These are phyloP conservation scores for Lysandra bellargus DNA, from an alignment of 2,888 invertebrate species.

Conservation along the genomic window DNA sequence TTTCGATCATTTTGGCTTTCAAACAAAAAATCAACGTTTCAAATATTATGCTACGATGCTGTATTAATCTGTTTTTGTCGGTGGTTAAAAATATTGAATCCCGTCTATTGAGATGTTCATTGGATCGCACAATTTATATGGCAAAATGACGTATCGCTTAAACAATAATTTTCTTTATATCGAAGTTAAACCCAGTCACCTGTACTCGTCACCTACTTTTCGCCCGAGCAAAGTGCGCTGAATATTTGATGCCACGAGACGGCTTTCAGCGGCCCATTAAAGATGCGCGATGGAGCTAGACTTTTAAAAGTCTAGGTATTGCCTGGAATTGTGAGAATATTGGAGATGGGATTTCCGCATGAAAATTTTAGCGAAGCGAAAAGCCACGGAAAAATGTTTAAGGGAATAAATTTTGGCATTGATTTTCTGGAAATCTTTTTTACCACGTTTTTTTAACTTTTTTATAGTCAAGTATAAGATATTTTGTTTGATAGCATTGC, in stretches of 20 bases:
- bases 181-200: conserved; percentile 38
- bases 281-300: conserved; percentile 39
- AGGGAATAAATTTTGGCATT: not conserved
- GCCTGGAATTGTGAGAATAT: conserved; percentile 14
- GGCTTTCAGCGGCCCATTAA: conserved; percentile 57
- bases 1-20: no score
- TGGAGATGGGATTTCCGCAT: not conserved
- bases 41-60: no score
- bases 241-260: conserved; percentile 57
- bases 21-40: no score
- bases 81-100: no score
- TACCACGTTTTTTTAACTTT: no score
- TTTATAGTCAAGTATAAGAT: no score
- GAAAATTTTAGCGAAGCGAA: not conserved
- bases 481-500: no score
- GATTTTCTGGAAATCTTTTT: not conserved
- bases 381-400: not conserved
- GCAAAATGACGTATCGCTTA: no score
- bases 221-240: conserved; percentile 49
- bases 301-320: conserved; percentile 20
- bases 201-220: conserved; percentile 46
- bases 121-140: no score
- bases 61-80: no score
- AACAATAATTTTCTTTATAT: not conserved
- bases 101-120: no score